These are phyloP conservation scores for Nasonia vitripennis DNA, from an alignment of 1,140 invertebrate species.

Conservation along the genomic window DNA sequence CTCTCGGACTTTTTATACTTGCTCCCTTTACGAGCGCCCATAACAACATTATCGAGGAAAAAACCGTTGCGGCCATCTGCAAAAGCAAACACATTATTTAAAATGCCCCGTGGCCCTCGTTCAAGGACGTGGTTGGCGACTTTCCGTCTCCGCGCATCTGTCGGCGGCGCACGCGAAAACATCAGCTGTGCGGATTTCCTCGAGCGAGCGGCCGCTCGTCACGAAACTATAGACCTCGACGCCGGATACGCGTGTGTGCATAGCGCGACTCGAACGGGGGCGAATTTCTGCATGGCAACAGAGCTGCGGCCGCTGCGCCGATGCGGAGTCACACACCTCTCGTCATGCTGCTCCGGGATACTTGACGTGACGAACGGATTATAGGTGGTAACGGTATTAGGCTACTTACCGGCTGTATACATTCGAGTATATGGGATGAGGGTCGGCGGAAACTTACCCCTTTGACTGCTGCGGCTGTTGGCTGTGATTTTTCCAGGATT, in stretches of 20 bases:
- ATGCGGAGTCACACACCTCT: not conserved
- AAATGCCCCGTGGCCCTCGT: conserved; percentile 20
- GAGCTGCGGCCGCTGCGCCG: not conserved
- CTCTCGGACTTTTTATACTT: not conserved
- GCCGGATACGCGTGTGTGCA: not conserved
- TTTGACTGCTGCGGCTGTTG: not conserved
- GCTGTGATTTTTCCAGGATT: too few relatives aligned
- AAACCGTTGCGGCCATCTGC: conserved; percentile 59
- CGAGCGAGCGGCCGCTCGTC: not conserved
- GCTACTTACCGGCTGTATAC: conserved; percentile 7
- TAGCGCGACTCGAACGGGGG: not conserved
- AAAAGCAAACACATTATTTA: conserved; percentile 29
- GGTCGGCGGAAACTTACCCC: not conserved
- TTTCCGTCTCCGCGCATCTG: conserved; percentile 59
- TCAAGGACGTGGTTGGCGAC: not conserved
- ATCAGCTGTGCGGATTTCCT: conserved; percentile 60
- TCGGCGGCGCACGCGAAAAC: conserved; percentile 62
- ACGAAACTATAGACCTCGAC: not conserved
- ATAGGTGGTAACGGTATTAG: conserved; percentile 32
- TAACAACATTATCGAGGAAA: conserved; percentile 37
- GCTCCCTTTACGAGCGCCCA: not conserved
- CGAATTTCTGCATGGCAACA: conserved; percentile 20
- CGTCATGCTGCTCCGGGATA: not conserved
- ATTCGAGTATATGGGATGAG: not conserved
- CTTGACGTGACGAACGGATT: conserved; percentile 50